Evolutionary conservation across 2,888 invertebrate genomes (phyloP).

Genomic region (Eupithecia subfuscata): DNA sequence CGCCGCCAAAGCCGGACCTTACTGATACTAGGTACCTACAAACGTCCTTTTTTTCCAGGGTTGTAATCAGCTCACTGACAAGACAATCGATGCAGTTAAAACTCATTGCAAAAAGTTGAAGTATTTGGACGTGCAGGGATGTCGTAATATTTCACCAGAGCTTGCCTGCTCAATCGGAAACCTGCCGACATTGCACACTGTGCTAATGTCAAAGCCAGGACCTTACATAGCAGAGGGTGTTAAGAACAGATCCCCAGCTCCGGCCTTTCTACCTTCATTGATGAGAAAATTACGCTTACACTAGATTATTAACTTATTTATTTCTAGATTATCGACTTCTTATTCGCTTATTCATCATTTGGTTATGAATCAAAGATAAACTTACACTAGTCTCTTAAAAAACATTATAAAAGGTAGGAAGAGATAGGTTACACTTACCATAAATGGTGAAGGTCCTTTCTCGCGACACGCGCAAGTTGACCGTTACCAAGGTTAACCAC

Average conservation of each 20-base stretch:
- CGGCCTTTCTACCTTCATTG: slow-evolving; percentile 71
- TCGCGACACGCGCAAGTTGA: not conserved
- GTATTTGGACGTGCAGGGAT: slow-evolving; percentile 84
- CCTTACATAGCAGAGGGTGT: slow-evolving; percentile 72
- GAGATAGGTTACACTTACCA: not conserved
- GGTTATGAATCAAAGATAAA: slow-evolving; percentile 10
- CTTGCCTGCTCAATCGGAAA: slow-evolving; percentile 73
- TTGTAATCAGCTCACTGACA: slow-evolving; percentile 85
- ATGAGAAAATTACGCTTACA: slow-evolving; percentile 73
- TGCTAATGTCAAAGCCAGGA: slow-evolving; percentile 77
- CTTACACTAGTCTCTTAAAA: not conserved
- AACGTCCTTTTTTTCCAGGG: slow-evolving; percentile 72
- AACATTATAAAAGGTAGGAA: not conserved
- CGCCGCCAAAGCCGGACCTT: not conserved
- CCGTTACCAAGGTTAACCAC: not conserved
- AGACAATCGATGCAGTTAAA: slow-evolving; percentile 79
- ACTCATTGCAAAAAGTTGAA: slow-evolving; percentile 79
- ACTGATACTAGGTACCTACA: not conserved
- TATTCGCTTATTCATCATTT: not conserved
- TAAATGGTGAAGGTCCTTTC: not conserved
- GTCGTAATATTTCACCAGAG: slow-evolving; percentile 78
- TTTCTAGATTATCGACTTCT: not conserved
- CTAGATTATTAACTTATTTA: slow-evolving; percentile 39
- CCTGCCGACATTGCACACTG: slow-evolving; percentile 71
- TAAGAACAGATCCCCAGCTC: slow-evolving; percentile 68